phyloP scores from a whole-genome alignment of 1,140 invertebrate species.

The Tribolium castaneum region DNA sequence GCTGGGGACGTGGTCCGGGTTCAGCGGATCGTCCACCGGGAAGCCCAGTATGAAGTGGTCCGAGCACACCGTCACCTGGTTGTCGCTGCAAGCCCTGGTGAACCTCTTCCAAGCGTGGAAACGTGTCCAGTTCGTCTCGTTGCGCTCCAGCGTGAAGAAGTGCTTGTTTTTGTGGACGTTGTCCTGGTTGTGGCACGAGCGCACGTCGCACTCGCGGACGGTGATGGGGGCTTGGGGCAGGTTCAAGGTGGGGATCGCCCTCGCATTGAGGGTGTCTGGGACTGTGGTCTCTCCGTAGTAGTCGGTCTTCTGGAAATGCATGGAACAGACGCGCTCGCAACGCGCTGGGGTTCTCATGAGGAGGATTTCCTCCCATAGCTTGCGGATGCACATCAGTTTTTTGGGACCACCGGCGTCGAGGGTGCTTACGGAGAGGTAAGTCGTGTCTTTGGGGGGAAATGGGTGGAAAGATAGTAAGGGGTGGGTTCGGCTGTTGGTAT shows the following conservation, averaged over 20 bases:
- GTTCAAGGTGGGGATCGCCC: neutral
- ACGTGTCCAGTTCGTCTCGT: neutral
- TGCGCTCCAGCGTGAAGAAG: neutral
- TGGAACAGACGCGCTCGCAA: neutral
- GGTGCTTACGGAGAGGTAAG: neutral
- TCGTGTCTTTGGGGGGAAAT: no score
- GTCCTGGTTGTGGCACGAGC: neutral
- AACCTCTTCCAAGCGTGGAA: neutral
- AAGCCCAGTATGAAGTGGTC: neutral
- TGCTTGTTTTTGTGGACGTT: neutral
- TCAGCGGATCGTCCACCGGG: neutral
- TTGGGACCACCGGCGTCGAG: neutral
- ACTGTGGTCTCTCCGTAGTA: neutral
- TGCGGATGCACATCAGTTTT: neutral
- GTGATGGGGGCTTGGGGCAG: neutral
- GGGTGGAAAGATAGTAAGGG: no score
- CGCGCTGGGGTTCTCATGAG: neutral
- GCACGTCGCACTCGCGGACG: neutral
- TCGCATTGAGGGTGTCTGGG: neutral
- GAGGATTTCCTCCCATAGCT: neutral
- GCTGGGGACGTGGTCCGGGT: neutral
- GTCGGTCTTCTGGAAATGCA: neutral
- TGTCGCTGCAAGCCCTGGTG: neutral
- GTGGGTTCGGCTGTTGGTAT: no score
- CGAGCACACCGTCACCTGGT: neutral